A percentile compares a stretch with the other conserved stretches of the same genome.
These are phyloP conservation scores for Plutomurus gul DNA, from an alignment of 1,140 invertebrate species.

Conservation along the genomic window DNA sequence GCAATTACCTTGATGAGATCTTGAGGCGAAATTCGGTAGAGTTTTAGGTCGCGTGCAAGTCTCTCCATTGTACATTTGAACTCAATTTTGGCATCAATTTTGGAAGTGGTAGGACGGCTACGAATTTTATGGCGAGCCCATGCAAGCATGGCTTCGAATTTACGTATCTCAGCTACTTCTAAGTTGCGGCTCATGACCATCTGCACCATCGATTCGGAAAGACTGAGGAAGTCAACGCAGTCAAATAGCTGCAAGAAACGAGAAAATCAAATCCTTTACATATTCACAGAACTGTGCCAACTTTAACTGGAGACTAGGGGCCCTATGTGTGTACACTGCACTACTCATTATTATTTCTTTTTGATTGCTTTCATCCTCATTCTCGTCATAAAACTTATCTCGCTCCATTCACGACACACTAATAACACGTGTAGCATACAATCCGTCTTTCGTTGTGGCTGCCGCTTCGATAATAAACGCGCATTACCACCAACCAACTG, in stretches of 20 bases:
- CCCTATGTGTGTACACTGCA: too few relatives aligned
- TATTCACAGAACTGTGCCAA: constrained; percentile 6
- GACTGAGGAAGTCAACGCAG: constrained; percentile 77
- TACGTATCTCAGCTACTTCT: constrained; percentile 84
- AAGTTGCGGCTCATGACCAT: constrained; percentile 89
- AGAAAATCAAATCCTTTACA: constrained; percentile 11
- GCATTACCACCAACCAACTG: too few relatives aligned
- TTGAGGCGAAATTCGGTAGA: constrained; percentile 88
- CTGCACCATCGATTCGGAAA: constrained; percentile 92
- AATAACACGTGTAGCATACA: too few relatives aligned
- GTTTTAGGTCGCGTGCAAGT: constrained; percentile 82
- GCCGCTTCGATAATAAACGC: too few relatives aligned
- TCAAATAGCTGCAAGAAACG: constrained; percentile 73
- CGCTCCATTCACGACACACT: too few relatives aligned
- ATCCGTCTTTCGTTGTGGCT: too few relatives aligned
- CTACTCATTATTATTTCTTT: too few relatives aligned
- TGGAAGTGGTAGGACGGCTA: constrained; percentile 68
- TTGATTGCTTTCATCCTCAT: too few relatives aligned
- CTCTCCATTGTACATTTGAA: constrained; percentile 91
- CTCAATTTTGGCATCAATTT: constrained; percentile 79
- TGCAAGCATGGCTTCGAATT: constrained; percentile 89
- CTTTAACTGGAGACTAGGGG: too few relatives aligned
- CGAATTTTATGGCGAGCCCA: constrained; percentile 83
- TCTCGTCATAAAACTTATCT: too few relatives aligned
- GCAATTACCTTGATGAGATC: constrained; percentile 80